Evolutionary conservation across 2,797 vertebrate species (phyloP), one percentile per base, ranked within the genome.

Genomic region (Coranthus polyacanthus): DNA sequence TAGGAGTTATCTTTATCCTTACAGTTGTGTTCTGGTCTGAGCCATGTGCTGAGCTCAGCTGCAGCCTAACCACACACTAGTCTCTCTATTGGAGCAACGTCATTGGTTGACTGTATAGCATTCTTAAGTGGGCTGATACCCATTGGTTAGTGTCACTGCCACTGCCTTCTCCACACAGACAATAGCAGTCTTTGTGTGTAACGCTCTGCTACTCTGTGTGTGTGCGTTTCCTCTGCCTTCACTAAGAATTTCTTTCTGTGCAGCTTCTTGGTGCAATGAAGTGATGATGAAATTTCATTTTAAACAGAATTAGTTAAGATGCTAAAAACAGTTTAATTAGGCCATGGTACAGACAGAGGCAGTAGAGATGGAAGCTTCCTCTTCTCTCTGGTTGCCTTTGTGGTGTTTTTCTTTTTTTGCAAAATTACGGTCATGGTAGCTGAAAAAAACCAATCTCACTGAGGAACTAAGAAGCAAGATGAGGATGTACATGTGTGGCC

Each of bases 171-270:
- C 75, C 62, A 72, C 65, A 72, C 52, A 83, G 54, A 92, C 90
- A 92, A 91, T 81, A 75, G 73, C 26, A 10, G 70, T 56, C 91
- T 90, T 91, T 92, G 90, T 91, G 63, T 66, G 41, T 65, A 56
- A 74, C 24, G 73, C 67, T 49, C 73, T 39, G 42, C 58, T 63
- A 46, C 39, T 55, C 56, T 57, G 52, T 50, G 50, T 64, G 53
- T 46, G 65, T 39, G 55, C 10, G 54, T 65, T 78, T 84, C 65
- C 72, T 70, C 69, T 54, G 47, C 65, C 75, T 78, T 24, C 51
- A 72, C 74, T 32, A 75, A 44, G 15, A 75, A 60, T 86, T 76
- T 70, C 16, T 84, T 62, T 72, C 49, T 53, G 50, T 15, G 10
- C 51, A 55, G 44, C 46, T 43, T 50, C 65, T 68, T 45, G 11